These are phyloP conservation scores for Plumapathes pennacea DNA, from an alignment of 92 coral and sea anemone genomes.

Conservation along the genomic window DNA sequence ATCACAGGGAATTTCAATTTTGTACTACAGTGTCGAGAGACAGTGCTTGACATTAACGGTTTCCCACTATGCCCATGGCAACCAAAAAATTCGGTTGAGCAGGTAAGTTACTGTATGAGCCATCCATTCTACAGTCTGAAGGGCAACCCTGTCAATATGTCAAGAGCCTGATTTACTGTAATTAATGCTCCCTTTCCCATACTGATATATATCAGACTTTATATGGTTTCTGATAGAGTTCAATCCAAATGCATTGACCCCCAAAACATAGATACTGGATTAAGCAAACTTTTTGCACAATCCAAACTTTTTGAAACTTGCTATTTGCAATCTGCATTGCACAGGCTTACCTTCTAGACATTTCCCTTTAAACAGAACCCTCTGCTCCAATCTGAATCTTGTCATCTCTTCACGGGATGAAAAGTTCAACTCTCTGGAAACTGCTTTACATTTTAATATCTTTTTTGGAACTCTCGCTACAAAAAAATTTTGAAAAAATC, in stretches of 20 bases:
- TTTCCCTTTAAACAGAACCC: slow-evolving; percentile 95
- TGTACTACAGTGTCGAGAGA: too few relatives aligned
- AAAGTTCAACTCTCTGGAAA: slow-evolving; percentile 93
- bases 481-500: background rate
- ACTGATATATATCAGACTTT: too few relatives aligned
- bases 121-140: too few relatives aligned
- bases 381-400: slow-evolving; percentile 96
- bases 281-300: background rate
- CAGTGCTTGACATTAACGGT: too few relatives aligned
- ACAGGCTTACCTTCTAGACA: slow-evolving; percentile 98
- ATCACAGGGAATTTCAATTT: too few relatives aligned
- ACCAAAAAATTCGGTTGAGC: too few relatives aligned
- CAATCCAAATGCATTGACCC: background rate
- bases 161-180: too few relatives aligned
- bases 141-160: too few relatives aligned
- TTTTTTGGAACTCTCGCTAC: slow-evolving; percentile 98
- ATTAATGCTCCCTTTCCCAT: too few relatives aligned
- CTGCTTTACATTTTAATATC: slow-evolving; percentile 97
- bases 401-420: slow-evolving; percentile 98
- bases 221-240: too few relatives aligned
- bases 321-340: background rate
- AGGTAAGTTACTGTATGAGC: too few relatives aligned
- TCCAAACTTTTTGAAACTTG: background rate
- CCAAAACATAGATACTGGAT: background rate
- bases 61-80: too few relatives aligned